Base-by-base conservation (phyloP, 2,888 invertebrate species). In the Drosophila sordidula region DNA sequence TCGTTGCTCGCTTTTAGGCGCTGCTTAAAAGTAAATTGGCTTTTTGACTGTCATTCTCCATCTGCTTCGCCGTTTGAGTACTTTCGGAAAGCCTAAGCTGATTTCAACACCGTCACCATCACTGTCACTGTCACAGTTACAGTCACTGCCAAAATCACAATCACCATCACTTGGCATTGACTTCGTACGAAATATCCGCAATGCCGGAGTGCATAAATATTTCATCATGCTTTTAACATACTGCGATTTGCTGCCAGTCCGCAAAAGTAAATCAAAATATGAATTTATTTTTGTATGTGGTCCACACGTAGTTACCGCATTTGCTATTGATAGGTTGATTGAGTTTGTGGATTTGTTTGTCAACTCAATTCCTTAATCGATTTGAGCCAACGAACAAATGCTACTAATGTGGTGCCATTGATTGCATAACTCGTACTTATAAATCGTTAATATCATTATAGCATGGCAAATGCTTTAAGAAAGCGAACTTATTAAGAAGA, bases 151-250 rank as follows among this genome's bases (percentile, higher is more conserved):
- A 26, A 32, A 56, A 47, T 59, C 38, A 51, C 41, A 51, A 41
- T 42, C 51, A 32, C 22, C 63, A 41, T 42, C 68, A 49, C 56
- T 52, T 62, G 62, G 47, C 61, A 58, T 62, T 55, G 78, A 49
- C 51, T 34, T 59, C 56, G 16, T 18, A 34, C 45, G n/a, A 61
- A 70, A 76, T 68, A 75, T 80, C 89, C 89, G 83, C 83, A 84
- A 64, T 84, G 83, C 81, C 54, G 78, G 78, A 63, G 54, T 70
- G 69, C 87, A 89, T 83, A 84, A 89, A 83, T 83, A 89, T 89
- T 83, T 83, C 70, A 83, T 78, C 70, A 87, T 75, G 78, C 78
- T 84, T 75, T 78, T 55, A 64, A 69, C 62, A 67, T 39, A 50
- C 69, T 49, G 58, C 61, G 64, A 69, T 66, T 76, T 61, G 64